Percentiles rank a stretch among this genome's conserved stretches.
These are phyloP conservation scores for Hemichromis elongatus DNA, from an alignment of 2,113 vertebrate genomes.

Conservation along the genomic window DNA sequence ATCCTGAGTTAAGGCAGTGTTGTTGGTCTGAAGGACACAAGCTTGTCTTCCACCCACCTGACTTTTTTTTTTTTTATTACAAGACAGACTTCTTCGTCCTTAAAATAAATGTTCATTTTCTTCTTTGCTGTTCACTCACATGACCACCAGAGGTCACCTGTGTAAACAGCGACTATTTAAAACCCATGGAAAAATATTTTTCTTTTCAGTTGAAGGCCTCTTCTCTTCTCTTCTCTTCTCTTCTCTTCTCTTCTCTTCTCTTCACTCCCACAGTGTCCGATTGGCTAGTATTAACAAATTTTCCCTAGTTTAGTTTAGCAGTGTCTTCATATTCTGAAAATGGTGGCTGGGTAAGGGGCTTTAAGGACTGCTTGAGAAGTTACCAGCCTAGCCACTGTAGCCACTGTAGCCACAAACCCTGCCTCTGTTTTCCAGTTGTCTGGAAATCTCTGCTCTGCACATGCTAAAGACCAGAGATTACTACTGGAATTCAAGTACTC, in stretches of 20 bases:
- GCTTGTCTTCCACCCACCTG: not conserved
- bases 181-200: not conserved
- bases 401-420: slow-evolving; percentile 18
- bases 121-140: not conserved
- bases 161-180: not conserved
- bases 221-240: not conserved
- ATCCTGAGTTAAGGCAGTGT: not conserved
- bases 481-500: not conserved
- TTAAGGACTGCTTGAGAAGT: slow-evolving; percentile 10
- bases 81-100: not conserved
- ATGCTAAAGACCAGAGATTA: not conserved
- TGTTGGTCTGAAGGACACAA: not conserved
- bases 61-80: not conserved
- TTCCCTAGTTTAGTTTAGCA: slow-evolving; percentile 3
- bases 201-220: not conserved
- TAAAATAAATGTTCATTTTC: not conserved
- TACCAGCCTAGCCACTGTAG: slow-evolving; percentile 12
- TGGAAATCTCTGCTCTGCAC: slow-evolving; percentile 22
- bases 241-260: not conserved
- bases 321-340: not conserved
- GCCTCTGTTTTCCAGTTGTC: slow-evolving; percentile 12
- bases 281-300: not conserved
- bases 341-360: not conserved
- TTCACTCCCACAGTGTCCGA: not conserved
- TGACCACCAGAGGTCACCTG: not conserved